Percentiles rank a stretch among this genome's conserved stretches.
These are phyloP conservation scores for Sebastes nivosus DNA, from an alignment of 2,797 vertebrate genomes.

Conservation along the genomic window DNA sequence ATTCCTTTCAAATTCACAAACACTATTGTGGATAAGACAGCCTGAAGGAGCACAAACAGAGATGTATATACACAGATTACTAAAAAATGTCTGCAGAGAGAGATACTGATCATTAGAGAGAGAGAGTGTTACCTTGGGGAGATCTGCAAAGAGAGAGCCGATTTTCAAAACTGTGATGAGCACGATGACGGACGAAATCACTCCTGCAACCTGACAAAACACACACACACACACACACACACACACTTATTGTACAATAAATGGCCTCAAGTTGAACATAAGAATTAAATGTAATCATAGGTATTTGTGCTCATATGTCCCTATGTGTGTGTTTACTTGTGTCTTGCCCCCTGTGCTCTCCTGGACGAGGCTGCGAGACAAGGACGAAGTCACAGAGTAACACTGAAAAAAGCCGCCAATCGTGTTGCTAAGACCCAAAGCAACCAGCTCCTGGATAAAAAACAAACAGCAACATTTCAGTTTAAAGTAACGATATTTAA, in stretches of 20 bases:
- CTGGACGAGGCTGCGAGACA: slow-evolving; percentile 93
- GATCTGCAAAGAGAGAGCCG: slow-evolving; percentile 88
- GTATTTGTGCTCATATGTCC: not conserved
- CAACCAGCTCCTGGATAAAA: slow-evolving; percentile 88
- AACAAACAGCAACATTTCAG: not conserved
- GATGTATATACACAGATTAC: not conserved
- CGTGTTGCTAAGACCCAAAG: slow-evolving; percentile 89
- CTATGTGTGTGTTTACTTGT: slow-evolving; percentile 81
- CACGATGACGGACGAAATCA: slow-evolving; percentile 88
- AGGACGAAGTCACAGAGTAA: slow-evolving; percentile 90
- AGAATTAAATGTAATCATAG: not conserved
- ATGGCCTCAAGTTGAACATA: not conserved
- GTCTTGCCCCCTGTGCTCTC: slow-evolving; percentile 93
- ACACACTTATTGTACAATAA: not conserved
- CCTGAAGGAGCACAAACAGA: slow-evolving; percentile 76
- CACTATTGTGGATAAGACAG: slow-evolving; percentile 89
- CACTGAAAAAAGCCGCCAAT: slow-evolving; percentile 91
- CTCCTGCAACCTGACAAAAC: slow-evolving; percentile 72
- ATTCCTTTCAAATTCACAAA: slow-evolving; percentile 94
- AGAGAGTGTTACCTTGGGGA: slow-evolving; percentile 88
- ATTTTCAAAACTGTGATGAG: slow-evolving; percentile 90
- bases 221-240: slow-evolving; percentile 21
- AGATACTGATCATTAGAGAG: not conserved
- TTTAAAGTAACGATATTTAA: not conserved
- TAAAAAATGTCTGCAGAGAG: not conserved